Evolutionary conservation across 2,888 invertebrate species (phyloP).

Genomic region (Catocala nupta): DNA sequence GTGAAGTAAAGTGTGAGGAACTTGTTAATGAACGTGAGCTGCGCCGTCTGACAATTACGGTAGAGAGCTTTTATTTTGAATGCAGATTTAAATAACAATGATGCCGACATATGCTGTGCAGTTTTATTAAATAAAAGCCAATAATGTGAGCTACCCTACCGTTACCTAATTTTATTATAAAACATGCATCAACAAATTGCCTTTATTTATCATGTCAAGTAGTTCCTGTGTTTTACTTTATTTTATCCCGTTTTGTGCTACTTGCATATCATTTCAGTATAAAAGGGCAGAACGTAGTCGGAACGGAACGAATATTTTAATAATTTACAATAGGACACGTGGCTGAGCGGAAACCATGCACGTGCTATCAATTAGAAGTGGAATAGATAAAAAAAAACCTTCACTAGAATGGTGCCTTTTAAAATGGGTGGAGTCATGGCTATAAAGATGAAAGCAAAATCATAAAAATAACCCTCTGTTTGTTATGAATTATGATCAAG

Average conservation of each 20-base stretch:
- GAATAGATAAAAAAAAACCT: slow-evolving; percentile 68
- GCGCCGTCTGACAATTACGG: slow-evolving; percentile 8
- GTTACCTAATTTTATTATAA: slow-evolving; percentile 33
- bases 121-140: slow-evolving; percentile 13
- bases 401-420: slow-evolving; percentile 62
- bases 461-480: slow-evolving; percentile 51
- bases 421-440: slow-evolving; percentile 64
- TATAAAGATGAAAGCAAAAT: slow-evolving; percentile 59
- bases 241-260: slow-evolving; percentile 50
- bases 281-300: slow-evolving; percentile 59
- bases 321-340: slow-evolving; percentile 80
- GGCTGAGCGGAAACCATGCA: slow-evolving; percentile 80
- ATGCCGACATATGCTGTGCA: background rate
- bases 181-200: slow-evolving; percentile 60
- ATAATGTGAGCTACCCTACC: slow-evolving; percentile 31
- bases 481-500: slow-evolving; percentile 25
- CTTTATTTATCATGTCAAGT: slow-evolving; percentile 70
- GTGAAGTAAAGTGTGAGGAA: slow-evolving; percentile 71
- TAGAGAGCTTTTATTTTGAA: slow-evolving; percentile 21
- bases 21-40: slow-evolving; percentile 62
- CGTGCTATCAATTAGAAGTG: slow-evolving; percentile 84
- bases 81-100: background rate
- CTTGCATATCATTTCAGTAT: slow-evolving; percentile 60
- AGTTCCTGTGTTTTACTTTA: slow-evolving; percentile 67
- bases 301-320: slow-evolving; percentile 79